Percentiles rank a stretch among this genome's conserved stretches.
Conservation (phyloP, 2,113 vertebrate genomes). For the Eudyptes chrysolophus region DNA sequence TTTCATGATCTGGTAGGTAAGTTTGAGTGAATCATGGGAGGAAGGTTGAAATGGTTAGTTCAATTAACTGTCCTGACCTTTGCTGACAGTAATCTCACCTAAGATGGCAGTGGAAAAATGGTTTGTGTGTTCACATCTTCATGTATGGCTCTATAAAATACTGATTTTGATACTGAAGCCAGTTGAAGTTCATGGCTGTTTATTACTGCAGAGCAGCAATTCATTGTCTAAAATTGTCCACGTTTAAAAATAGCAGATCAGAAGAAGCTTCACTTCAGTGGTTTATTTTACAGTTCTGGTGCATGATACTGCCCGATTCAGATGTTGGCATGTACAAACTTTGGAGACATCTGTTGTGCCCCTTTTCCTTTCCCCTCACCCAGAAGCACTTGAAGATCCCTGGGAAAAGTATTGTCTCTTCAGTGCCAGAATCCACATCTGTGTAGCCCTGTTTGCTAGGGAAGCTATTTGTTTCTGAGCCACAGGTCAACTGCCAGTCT, state of each 20-base stretch:
- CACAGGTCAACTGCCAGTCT: background rate
- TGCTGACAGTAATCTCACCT: background rate
- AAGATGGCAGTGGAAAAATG: background rate
- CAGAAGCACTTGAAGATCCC: background rate
- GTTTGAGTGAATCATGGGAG: background rate
- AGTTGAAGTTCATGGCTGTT: background rate
- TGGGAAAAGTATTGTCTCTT: background rate
- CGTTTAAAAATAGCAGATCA: background rate
- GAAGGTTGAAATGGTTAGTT: background rate
- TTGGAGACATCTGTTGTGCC: background rate
- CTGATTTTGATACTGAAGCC: background rate
- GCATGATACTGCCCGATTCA: background rate
- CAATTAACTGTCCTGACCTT: background rate
- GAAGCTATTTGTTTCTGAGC: background rate
- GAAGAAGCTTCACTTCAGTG: background rate
- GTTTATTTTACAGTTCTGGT: conserved; percentile 13
- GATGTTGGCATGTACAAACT: background rate
- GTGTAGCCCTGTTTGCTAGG: background rate
- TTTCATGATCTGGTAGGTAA: background rate
- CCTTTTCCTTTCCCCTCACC: background rate
- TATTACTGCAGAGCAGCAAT: background rate
- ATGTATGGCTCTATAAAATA: background rate
- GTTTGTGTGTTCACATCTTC: background rate
- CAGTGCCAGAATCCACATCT: background rate
- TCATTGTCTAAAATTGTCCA: background rate